Conservation (phyloP, 2,113 vertebrate species). For the Thunnus thynnus region DNA sequence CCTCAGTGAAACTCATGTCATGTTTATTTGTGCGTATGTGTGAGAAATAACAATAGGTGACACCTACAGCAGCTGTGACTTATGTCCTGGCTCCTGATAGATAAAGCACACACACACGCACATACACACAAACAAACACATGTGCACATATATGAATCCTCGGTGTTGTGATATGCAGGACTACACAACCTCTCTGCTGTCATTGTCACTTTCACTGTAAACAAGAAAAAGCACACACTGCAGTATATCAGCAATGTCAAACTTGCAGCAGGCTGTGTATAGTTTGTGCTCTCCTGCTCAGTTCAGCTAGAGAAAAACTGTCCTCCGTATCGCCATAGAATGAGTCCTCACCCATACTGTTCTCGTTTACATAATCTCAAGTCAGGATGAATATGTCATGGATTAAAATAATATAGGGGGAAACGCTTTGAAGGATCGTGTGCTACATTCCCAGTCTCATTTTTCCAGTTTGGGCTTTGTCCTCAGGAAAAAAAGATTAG, state of each 20-base stretch:
- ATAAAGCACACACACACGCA: background rate
- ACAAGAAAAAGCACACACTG: conserved; percentile 15
- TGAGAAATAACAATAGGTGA: conserved; percentile 6
- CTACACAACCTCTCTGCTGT: conserved; percentile 14
- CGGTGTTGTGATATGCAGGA: background rate
- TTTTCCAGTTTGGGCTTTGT: background rate
- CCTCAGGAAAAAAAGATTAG: background rate
- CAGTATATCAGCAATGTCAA: conserved; percentile 46
- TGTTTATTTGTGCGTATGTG: conserved; percentile 17
- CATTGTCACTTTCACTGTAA: conserved; percentile 24
- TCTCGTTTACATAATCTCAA: conserved; percentile 41
- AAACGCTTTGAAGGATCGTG: conserved; percentile 25
- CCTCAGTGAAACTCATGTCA: background rate
- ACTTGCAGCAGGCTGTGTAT: conserved; percentile 28
- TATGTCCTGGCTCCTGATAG: background rate
- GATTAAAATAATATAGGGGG: conserved; percentile 38
- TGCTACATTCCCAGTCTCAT: background rate
- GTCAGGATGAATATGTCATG: conserved; percentile 50
- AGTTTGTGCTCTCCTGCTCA: conserved; percentile 31
- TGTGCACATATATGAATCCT: background rate
- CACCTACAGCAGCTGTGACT: background rate
- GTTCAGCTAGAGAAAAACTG: conserved; percentile 2
- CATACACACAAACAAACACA: background rate
- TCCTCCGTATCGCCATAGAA: conserved; percentile 18
- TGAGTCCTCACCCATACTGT: conserved; percentile 24